Percentiles rank a stretch among this genome's conserved stretches.
Conservation (phyloP, 2,797 vertebrate genomes). For the Lagorchestes hirsutus region DNA sequence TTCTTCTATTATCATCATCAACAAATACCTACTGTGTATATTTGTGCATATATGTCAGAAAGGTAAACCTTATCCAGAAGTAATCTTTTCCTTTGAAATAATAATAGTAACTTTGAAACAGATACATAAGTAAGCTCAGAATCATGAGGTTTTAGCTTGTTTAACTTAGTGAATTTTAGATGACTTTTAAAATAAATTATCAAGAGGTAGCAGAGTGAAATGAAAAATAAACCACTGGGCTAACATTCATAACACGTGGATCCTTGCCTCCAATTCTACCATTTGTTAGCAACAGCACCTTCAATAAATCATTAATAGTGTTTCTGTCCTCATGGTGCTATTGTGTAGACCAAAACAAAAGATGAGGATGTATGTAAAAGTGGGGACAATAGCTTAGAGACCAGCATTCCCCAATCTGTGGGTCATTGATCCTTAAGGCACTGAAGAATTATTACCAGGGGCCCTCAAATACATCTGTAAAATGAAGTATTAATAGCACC, state of each 20-base stretch:
- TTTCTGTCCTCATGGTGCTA: background rate
- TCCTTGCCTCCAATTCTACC: background rate
- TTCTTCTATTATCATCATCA: background rate
- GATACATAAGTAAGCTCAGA: background rate
- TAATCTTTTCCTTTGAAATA: background rate
- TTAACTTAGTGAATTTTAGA: background rate
- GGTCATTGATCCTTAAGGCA: background rate
- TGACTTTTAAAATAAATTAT: background rate
- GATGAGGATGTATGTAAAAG: background rate
- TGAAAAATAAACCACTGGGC: background rate
- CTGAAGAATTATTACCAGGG: background rate
- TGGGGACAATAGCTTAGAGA: background rate
- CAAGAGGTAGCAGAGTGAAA: background rate
- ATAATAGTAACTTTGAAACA: background rate
- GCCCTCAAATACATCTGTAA: background rate
- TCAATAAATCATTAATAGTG: background rate
- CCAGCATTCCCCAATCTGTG: background rate
- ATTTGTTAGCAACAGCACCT: background rate
- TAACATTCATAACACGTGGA: background rate
- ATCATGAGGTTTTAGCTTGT: background rate
- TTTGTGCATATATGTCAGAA: background rate
- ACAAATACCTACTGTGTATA: slow-evolving; percentile 29
- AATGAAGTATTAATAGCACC: background rate
- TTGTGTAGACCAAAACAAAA: background rate
- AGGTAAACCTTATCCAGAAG: background rate